A percentile compares a stretch with the other conserved stretches of the same genome.
phyloP scores from a whole-genome alignment of 2,797 vertebrate species.

The Arrhamphus sclerolepis region DNA sequence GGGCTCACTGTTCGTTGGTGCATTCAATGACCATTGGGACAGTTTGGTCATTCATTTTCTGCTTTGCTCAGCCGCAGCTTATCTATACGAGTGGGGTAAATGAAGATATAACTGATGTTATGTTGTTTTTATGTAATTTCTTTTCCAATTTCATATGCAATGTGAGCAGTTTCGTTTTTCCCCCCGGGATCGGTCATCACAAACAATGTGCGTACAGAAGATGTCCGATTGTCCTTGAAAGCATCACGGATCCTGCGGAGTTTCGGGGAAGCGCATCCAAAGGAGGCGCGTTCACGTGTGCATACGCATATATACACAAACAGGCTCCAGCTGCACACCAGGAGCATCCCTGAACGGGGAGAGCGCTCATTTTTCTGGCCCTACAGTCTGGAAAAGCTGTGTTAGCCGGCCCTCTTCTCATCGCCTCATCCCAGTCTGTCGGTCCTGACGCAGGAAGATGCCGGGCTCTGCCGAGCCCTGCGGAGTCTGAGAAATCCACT shows the following conservation, averaged over 20 bases:
- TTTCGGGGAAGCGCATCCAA: constrained; percentile 69
- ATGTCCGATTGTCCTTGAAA: constrained; percentile 51
- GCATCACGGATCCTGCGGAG: constrained; percentile 75
- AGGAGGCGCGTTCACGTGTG: constrained; percentile 66
- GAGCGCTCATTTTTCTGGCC: constrained; percentile 43
- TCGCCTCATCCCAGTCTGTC: constrained; percentile 11
- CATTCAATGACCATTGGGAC: constrained; percentile 19
- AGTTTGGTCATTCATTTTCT: too few species aligned
- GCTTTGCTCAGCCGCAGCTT: too few species aligned
- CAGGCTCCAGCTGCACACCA: constrained; percentile 42
- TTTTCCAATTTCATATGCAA: too few species aligned
- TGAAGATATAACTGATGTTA: too few species aligned
- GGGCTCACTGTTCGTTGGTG: constrained; percentile 17
- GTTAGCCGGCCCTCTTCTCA: background rate
- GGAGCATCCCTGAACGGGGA: constrained; percentile 61
- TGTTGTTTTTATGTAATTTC: too few species aligned
- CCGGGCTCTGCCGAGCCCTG: constrained; percentile 37
- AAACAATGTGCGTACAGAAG: accelerated
- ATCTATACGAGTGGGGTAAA: too few species aligned
- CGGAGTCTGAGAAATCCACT: constrained; percentile 65
- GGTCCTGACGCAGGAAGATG: constrained; percentile 57
- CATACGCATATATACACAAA: constrained; percentile 25
- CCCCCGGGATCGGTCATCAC: too few species aligned
- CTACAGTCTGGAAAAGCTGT: constrained; percentile 21
- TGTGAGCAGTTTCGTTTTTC: too few species aligned